phyloP scores from a whole-genome alignment of 2,888 invertebrate genomes.

The Cephonodes hylas region DNA sequence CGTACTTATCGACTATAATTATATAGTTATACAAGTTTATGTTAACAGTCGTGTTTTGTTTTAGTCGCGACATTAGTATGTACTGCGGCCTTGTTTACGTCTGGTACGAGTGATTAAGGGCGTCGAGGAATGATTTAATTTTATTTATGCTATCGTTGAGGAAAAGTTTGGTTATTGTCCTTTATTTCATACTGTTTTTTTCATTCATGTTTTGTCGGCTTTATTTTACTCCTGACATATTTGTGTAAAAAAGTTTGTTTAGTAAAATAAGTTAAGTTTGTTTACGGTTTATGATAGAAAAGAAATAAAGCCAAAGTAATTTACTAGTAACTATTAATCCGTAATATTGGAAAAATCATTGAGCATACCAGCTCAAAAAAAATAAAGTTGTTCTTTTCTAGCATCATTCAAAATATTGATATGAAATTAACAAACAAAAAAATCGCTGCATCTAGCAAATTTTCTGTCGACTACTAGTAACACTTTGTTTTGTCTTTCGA shows the following conservation, averaged over 20 bases:
- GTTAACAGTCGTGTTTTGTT: constrained; percentile 21
- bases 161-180: not conserved
- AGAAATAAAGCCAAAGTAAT: too few species aligned
- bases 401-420: not conserved
- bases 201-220: not conserved
- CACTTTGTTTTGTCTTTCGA: too few species aligned
- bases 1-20: not conserved
- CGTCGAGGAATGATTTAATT: not conserved
- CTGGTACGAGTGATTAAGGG: not conserved
- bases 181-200: not conserved
- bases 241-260: not conserved
- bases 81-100: not conserved
- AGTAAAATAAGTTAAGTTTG: not conserved
- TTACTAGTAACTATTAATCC: too few species aligned
- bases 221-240: not conserved
- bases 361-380: too few species aligned
- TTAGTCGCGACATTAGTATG: constrained; percentile 22
- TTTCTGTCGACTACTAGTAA: too few species aligned
- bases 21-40: not conserved
- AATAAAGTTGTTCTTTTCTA: too few species aligned
- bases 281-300: too few species aligned
- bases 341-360: too few species aligned
- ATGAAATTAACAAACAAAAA: too few species aligned
- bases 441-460: too few species aligned
- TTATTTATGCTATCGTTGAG: not conserved